Conservation (phyloP, 2,797 vertebrate species). For the Sebastolobus altivelis region DNA sequence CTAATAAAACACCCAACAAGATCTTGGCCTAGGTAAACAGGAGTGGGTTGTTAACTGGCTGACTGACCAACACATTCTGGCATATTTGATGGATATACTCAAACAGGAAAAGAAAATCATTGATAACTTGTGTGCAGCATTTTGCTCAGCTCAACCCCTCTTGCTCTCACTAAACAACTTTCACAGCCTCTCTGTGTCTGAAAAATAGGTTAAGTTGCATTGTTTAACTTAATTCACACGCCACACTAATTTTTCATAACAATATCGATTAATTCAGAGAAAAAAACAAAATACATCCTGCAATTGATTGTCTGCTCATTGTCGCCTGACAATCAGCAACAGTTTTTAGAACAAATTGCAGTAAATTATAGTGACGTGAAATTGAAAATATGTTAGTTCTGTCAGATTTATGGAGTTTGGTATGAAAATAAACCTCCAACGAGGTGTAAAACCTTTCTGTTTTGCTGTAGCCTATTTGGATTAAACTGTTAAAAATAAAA, state of each 20-base stretch:
- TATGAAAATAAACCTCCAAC: neutral
- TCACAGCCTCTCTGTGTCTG: neutral
- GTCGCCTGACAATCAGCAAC: neutral
- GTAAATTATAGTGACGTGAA: neutral
- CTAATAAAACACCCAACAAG: constrained; percentile 47
- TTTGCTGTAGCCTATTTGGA: neutral
- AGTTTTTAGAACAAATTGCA: neutral
- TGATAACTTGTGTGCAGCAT: neutral
- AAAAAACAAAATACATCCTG: neutral
- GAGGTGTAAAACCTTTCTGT: neutral
- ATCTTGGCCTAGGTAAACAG: constrained; percentile 48
- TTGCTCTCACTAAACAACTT: neutral
- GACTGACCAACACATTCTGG: constrained; percentile 25
- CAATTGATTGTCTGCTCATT: neutral
- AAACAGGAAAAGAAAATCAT: constrained; percentile 5
- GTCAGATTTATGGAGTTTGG: neutral
- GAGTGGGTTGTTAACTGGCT: constrained; percentile 34
- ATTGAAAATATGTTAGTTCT: neutral
- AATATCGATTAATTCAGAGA: neutral
- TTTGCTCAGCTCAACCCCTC: neutral
- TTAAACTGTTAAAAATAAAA: neutral
- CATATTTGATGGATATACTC: constrained; percentile 16
- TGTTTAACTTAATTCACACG: neutral
- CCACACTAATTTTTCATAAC: neutral
- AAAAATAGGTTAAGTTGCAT: neutral